These are phyloP conservation scores for Julus scandinavius DNA, from an alignment of 2,888 invertebrate genomes.

Conservation along the genomic window DNA sequence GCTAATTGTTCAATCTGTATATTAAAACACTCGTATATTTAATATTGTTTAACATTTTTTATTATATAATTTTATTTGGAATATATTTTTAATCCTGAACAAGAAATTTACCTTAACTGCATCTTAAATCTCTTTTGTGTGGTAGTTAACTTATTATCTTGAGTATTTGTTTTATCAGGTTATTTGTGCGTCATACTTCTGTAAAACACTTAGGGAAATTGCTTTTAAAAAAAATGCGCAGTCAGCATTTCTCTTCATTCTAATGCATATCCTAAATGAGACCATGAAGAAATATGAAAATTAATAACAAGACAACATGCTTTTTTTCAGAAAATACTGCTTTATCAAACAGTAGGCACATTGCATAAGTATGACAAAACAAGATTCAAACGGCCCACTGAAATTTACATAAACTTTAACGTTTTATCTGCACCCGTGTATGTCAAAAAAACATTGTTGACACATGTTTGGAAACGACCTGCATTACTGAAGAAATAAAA, in stretches of 20 bases:
- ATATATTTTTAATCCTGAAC: too few relatives aligned
- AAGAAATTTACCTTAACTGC: too few relatives aligned
- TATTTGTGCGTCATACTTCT: too few relatives aligned
- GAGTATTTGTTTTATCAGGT: too few relatives aligned
- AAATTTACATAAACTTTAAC: neutral
- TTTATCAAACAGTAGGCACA: conserved; percentile 51
- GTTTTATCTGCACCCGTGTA: neutral
- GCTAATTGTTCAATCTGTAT: neutral
- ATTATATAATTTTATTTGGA: too few relatives aligned
- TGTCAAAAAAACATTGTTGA: conserved; percentile 5
- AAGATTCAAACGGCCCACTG: conserved; percentile 29
- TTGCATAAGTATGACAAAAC: conserved; percentile 48
- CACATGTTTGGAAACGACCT: conserved; percentile 1
- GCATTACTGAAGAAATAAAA: conserved; percentile 9
- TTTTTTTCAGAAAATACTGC: conserved; percentile 50
- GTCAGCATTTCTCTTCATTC: neutral
- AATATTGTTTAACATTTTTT: too few relatives aligned
- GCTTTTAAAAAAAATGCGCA: too few relatives aligned
- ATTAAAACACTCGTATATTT: neutral
- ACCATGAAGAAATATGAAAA: conserved; percentile 28
- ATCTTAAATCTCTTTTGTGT: too few relatives aligned
- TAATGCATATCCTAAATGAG: neutral
- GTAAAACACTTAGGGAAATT: too few relatives aligned
- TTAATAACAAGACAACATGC: conserved; percentile 21
- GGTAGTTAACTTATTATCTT: too few relatives aligned